Conservation (phyloP, 2,113 vertebrate species). For the Bettongia penicillata region DNA sequence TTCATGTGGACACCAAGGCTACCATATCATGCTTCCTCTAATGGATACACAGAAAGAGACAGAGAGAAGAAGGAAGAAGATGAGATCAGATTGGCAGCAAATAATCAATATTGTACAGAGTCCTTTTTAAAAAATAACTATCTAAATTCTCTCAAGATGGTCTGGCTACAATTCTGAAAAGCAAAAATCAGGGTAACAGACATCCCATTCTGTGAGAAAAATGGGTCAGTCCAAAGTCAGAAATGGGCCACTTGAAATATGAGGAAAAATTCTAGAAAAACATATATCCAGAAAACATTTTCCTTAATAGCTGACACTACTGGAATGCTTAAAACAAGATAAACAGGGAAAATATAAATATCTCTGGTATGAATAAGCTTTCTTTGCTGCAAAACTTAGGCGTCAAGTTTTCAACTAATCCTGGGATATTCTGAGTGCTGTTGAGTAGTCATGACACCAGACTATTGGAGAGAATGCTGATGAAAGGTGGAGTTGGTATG, state of each 20-base stretch:
- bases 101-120: neutral
- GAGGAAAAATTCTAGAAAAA: neutral
- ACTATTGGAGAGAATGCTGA: neutral
- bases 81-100: neutral
- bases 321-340: slow-evolving; percentile 34
- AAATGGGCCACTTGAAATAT: slow-evolving; percentile 11
- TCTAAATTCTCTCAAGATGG: slow-evolving; percentile 4
- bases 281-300: neutral
- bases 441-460: neutral
- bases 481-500: neutral
- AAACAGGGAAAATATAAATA: neutral
- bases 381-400: neutral
- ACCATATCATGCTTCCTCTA: neutral
- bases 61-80: neutral
- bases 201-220: neutral
- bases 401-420: neutral
- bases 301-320: neutral
- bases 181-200: neutral
- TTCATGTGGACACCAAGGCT: neutral
- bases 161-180: slow-evolving; percentile 5
- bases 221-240: neutral
- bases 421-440: neutral
- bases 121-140: neutral
- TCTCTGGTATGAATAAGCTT: neutral
- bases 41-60: neutral